phyloP scores from a whole-genome alignment of 2,113 vertebrate species.

The Cephalopterus ornatus region DNA sequence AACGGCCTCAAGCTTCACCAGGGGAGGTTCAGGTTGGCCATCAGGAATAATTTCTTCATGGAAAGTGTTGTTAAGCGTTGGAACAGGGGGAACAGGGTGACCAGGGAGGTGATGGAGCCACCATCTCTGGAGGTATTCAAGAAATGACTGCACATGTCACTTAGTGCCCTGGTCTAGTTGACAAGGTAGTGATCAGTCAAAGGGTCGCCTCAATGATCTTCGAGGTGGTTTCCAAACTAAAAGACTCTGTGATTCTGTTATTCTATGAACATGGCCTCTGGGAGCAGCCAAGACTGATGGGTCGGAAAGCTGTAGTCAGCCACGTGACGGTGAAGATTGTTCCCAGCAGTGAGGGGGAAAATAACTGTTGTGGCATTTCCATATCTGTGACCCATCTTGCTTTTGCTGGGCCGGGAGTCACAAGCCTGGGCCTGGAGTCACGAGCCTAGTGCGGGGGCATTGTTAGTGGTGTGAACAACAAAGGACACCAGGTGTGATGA shows the following conservation, averaged over 20 bases:
- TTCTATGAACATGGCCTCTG: not conserved
- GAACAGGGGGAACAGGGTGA: not conserved
- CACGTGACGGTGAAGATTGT: not conserved
- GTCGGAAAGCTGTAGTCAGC: not conserved
- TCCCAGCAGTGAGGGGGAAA: not conserved
- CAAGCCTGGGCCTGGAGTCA: not conserved
- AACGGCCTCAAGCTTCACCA: not conserved
- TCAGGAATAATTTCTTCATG: not conserved
- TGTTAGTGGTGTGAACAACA: not conserved
- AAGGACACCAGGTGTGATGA: not conserved
- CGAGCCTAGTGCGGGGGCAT: fast-evolving
- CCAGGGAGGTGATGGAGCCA: not conserved
- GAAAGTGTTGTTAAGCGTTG: not conserved
- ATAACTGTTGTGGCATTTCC: not conserved
- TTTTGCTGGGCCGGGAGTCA: not conserved
- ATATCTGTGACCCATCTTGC: not conserved
- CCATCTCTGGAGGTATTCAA: not conserved
- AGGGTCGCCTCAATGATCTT: not conserved
- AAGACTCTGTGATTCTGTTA: not conserved
- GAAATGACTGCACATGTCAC: not conserved
- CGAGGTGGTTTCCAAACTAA: not conserved
- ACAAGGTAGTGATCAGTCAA: not conserved
- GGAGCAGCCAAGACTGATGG: not conserved
- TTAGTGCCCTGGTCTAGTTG: not conserved
- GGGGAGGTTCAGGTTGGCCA: not conserved